Conservation (phyloP, 2,797 vertebrate genomes). For the Gymnoscopelus microlampas region DNA sequence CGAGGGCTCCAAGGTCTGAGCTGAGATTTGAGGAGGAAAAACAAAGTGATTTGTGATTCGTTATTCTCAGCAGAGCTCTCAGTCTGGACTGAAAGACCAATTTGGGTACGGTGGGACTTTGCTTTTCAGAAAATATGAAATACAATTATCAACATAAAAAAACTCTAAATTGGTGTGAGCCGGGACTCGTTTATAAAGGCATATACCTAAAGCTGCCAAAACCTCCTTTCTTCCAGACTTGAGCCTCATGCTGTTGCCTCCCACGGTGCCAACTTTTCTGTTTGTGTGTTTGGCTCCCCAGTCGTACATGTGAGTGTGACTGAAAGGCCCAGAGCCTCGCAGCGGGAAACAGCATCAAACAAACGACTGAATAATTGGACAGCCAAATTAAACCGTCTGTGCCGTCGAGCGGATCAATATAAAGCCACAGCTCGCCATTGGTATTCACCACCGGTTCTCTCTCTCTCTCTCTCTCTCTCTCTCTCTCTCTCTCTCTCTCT, state of each 20-base stretch:
- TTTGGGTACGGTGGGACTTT: slow-evolving; percentile 36
- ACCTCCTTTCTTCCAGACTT: slow-evolving; percentile 47
- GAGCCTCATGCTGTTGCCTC: slow-evolving; percentile 21
- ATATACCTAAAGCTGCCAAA: slow-evolving; percentile 48
- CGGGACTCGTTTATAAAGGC: slow-evolving; percentile 45
- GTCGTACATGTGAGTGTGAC: slow-evolving; percentile 47
- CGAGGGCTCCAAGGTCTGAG: slow-evolving; percentile 60
- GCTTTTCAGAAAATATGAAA: neutral
- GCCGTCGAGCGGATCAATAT: slow-evolving; percentile 66
- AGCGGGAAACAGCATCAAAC: slow-evolving; percentile 68
- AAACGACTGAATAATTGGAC: slow-evolving; percentile 77
- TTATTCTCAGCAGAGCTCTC: slow-evolving; percentile 34
- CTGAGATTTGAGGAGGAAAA: slow-evolving; percentile 10
- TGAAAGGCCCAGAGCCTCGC: slow-evolving; percentile 28
- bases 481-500: neutral
- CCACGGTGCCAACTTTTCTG: slow-evolving; percentile 48
- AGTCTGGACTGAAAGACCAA: slow-evolving; percentile 18
- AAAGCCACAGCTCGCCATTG: slow-evolving; percentile 56
- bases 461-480: neutral
- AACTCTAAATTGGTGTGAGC: slow-evolving; percentile 55
- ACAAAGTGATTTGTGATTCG: no score
- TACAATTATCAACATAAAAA: no score
- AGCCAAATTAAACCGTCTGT: slow-evolving; percentile 71
- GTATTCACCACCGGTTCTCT: slow-evolving; percentile 39
- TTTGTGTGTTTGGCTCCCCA: slow-evolving; percentile 15